Conservation (phyloP, 2,113 vertebrate species). For the Odocoileus virginianus region DNA sequence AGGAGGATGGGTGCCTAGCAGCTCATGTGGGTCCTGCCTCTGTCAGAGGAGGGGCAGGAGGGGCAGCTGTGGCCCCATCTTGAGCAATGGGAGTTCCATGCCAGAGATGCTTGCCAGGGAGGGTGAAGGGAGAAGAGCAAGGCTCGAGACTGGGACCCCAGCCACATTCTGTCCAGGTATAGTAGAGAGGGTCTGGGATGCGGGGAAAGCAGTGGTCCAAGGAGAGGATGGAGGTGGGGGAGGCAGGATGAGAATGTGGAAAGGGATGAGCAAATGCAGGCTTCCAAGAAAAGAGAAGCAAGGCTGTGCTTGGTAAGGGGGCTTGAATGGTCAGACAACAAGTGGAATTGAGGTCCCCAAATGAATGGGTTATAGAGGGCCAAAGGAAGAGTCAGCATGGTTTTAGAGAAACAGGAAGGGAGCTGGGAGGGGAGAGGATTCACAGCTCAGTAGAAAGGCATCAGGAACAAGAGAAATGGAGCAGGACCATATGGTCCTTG, state of each 20-base stretch:
- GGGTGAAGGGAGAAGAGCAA: no score
- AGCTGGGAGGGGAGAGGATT: background rate
- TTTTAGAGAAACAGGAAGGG: background rate
- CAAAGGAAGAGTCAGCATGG: background rate
- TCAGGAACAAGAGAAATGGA: background rate
- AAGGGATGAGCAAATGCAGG: background rate
- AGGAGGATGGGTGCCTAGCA: fast-evolving
- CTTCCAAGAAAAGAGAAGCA: background rate
- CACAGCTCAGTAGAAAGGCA: background rate
- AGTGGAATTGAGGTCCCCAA: background rate
- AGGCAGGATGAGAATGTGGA: background rate
- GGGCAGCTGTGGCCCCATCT: no score
- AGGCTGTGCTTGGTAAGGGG: background rate
- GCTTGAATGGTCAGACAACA: fast-evolving
- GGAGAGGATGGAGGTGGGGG: background rate
- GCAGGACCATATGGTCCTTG: background rate
- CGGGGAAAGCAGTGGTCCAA: fast-evolving
- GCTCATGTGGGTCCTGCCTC: no score
- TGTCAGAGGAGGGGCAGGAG: background rate
- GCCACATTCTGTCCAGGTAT: no score
- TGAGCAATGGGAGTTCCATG: background rate
- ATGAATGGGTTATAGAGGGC: background rate
- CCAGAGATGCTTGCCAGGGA: background rate
- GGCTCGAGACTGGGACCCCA: background rate
- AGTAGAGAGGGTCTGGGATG: background rate